Evolutionary conservation across 2,888 invertebrate genomes (phyloP).

Genomic region (Muschampia plurimacula): DNA sequence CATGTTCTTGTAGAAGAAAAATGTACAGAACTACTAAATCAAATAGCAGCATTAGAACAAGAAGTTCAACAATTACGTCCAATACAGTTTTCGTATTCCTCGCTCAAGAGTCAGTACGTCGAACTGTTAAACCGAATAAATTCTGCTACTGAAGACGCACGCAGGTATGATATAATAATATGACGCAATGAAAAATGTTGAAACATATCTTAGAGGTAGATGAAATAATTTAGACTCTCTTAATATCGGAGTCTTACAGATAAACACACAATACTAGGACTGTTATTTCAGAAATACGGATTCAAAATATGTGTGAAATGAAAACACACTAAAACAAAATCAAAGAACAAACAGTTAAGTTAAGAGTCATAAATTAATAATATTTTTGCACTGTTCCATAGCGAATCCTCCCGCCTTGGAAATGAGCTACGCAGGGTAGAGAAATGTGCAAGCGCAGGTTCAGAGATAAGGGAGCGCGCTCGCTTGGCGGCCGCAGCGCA

Average conservation of each 20-base stretch:
- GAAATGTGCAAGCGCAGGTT: slow-evolving; percentile 67
- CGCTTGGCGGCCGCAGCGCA: slow-evolving; percentile 77
- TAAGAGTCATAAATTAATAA: background rate
- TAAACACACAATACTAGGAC: no score
- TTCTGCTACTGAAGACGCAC: slow-evolving; percentile 64
- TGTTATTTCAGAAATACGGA: no score
- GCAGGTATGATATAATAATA: slow-evolving; percentile 55
- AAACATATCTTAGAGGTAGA: no score
- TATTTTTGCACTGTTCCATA: background rate
- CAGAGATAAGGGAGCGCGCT: slow-evolving; percentile 73
- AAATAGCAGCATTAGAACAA: slow-evolving; percentile 58
- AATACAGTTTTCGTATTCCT: slow-evolving; percentile 57
- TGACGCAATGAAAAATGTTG: no score
- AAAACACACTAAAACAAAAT: no score
- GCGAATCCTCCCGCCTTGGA: slow-evolving; percentile 69
- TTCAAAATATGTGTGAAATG: no score
- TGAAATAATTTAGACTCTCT: no score
- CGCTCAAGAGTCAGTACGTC: slow-evolving; percentile 64
- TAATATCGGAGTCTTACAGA: no score
- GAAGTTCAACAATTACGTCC: slow-evolving; percentile 68
- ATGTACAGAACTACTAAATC: slow-evolving; percentile 60
- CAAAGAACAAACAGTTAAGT: no score
- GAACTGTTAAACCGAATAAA: slow-evolving; percentile 67
- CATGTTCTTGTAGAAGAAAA: slow-evolving; percentile 67
- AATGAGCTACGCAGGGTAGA: slow-evolving; percentile 72